Percentiles rank a stretch among this genome's conserved stretches.
Evolutionary conservation across 2,797 vertebrate genomes (phyloP).

Genomic region (Nannoperca australis): DNA sequence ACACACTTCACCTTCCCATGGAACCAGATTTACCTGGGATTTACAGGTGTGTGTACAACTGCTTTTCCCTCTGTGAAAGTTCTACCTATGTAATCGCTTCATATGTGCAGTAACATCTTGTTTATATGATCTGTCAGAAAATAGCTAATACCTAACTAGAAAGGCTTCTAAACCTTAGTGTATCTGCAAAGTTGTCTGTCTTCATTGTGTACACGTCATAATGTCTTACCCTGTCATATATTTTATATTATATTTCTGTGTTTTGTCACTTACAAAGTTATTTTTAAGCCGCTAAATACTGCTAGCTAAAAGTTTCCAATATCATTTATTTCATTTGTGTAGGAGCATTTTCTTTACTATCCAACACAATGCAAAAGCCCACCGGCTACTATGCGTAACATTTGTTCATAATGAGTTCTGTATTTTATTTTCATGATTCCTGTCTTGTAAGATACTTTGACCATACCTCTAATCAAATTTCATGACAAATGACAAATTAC

Average conservation of each 20-base stretch:
- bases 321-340: background rate
- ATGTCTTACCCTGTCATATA: background rate
- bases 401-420: background rate
- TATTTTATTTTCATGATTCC: background rate
- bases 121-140: background rate
- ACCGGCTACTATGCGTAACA: background rate
- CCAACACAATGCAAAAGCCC: background rate
- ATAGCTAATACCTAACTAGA: background rate
- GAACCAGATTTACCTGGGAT: conserved; percentile 34
- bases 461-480: background rate
- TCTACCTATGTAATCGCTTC: background rate
- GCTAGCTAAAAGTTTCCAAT: background rate
- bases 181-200: background rate
- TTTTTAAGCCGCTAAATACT: background rate
- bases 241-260: background rate
- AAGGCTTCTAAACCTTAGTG: background rate
- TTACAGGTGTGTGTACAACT: conserved; percentile 41
- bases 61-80: conserved; percentile 10
- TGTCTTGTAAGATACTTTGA: background rate
- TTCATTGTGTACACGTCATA: background rate
- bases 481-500: background rate
- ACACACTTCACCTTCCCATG: conserved; percentile 13
- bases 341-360: background rate
- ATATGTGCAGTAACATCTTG: background rate
- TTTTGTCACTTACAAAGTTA: background rate